Conservation (phyloP, 2,797 vertebrate species). For the Octomys mimax region DNA sequence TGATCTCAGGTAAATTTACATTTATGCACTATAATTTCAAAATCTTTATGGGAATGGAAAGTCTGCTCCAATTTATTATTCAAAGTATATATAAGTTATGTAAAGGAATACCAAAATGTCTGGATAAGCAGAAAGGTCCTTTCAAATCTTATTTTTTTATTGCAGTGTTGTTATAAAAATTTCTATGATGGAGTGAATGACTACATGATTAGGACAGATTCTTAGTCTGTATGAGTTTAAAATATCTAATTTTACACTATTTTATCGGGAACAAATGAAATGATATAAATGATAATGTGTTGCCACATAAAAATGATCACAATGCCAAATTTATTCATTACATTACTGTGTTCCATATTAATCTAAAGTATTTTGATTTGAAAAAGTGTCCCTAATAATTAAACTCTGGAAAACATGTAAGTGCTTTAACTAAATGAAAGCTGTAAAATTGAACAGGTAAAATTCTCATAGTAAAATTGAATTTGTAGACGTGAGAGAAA, state of each 20-base stretch:
- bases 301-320: neutral
- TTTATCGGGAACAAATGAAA: neutral
- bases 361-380: neutral
- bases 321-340: neutral
- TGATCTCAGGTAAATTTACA: neutral
- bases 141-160: neutral
- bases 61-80: neutral
- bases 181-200: neutral
- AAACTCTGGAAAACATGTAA: conserved; percentile 28
- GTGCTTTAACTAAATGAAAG: conserved; percentile 45
- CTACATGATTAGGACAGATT: neutral
- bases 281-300: neutral
- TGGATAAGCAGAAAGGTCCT: neutral
- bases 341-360: neutral
- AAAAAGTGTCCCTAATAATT: neutral
- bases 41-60: conserved; percentile 25
- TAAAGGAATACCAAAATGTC: neutral
- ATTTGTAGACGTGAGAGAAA: conserved; percentile 48
- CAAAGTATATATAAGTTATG: neutral
- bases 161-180: neutral
- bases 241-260: neutral
- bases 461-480: conserved; percentile 25
- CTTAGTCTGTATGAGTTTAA: neutral
- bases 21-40: neutral
- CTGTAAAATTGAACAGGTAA: conserved; percentile 43